Conservation (phyloP, 2,797 vertebrate species). For the Mastacembelus armatus region DNA sequence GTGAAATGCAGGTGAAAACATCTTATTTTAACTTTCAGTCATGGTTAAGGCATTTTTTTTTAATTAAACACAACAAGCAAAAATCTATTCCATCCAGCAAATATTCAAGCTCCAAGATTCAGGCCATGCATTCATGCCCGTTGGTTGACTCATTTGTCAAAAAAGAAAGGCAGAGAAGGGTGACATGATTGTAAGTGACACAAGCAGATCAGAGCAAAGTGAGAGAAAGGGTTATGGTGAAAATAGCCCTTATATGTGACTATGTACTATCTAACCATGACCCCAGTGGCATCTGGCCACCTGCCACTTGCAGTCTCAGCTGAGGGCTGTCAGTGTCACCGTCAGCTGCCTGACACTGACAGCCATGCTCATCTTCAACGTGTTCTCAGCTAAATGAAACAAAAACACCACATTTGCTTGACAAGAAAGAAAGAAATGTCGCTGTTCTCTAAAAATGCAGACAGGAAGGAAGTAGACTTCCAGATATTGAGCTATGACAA, state of each 20-base stretch:
- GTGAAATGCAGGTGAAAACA: conserved; percentile 70
- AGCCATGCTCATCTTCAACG: conserved; percentile 21
- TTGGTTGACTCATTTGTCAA: conserved; percentile 78
- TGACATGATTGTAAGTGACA: conserved; percentile 1
- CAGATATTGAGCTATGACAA: neutral
- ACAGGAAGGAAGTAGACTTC: neutral
- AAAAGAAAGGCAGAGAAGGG: neutral
- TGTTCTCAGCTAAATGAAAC: conserved; percentile 30
- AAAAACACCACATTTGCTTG: conserved; percentile 31
- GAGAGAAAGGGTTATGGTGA: conserved; percentile 35
- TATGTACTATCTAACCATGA: conserved; percentile 52
- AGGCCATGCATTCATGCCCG: conserved; percentile 83
- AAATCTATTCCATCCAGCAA: conserved; percentile 75
- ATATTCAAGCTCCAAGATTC: conserved; percentile 77
- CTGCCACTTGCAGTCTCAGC: conserved; percentile 67
- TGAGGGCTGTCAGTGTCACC: conserved; percentile 67
- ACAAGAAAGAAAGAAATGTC: neutral
- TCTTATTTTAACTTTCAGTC: conserved; percentile 69
- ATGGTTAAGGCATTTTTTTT: conserved; percentile 82
- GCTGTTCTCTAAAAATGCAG: neutral
- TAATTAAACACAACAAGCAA: conserved; percentile 80
- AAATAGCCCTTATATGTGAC: conserved; percentile 75
- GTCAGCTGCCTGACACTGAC: conserved; percentile 61
- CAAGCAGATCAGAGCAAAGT: conserved; percentile 14
- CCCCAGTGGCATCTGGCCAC: conserved; percentile 34